Conservation (phyloP, 1,140 invertebrate genomes). For the Spodoptera frugiperda region DNA sequence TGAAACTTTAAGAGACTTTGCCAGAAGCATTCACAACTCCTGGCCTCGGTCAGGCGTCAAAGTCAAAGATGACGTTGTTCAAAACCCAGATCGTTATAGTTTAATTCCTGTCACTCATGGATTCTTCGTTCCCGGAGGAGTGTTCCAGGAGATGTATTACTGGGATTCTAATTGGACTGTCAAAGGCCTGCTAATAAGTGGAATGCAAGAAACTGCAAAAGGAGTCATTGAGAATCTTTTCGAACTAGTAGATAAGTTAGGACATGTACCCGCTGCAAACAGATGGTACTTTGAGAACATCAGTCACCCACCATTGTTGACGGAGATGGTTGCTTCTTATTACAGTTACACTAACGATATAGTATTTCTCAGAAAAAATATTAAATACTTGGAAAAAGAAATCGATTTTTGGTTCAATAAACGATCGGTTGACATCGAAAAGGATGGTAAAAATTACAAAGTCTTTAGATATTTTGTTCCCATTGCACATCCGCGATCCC, state of each 20-base stretch:
- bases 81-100: constrained; percentile 89
- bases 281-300: constrained; percentile 92
- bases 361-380: constrained; percentile 87
- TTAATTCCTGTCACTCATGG: constrained; percentile 92
- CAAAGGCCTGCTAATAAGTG: constrained; percentile 91
- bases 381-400: constrained; percentile 90
- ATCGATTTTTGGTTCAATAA: constrained; percentile 89
- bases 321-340: constrained; percentile 92
- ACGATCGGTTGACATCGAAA: constrained; percentile 85
- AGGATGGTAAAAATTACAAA: constrained; percentile 85
- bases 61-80: constrained; percentile 88
- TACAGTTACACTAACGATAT: constrained; percentile 89
- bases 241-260: constrained; percentile 88
- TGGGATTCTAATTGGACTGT: constrained; percentile 97
- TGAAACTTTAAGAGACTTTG: constrained; percentile 87
- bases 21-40: constrained; percentile 87
- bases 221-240: constrained; percentile 93
- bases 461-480: constrained; percentile 87
- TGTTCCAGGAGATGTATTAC: constrained; percentile 95
- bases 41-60: constrained; percentile 92
- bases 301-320: constrained; percentile 94
- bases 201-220: constrained; percentile 90
- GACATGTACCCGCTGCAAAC: constrained; percentile 92
- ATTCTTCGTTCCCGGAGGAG: constrained; percentile 94
- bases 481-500: constrained; percentile 91